Base-by-base conservation (phyloP, 2,888 invertebrate genomes). In the Scrobipalpa atriplicella region DNA sequence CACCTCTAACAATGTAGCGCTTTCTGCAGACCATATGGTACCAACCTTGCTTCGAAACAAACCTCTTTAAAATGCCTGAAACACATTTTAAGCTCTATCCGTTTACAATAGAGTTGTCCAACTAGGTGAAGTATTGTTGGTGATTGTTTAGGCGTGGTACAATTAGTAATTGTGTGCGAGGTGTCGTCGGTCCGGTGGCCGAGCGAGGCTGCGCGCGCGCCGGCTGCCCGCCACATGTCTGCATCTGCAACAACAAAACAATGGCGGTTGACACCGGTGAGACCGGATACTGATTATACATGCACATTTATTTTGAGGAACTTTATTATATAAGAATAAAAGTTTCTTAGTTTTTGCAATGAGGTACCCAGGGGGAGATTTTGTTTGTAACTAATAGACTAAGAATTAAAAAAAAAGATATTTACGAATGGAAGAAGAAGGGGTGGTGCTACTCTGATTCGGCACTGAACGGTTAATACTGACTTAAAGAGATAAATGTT, bases 1-100 rank as follows among this genome's bases (percentile, higher is more conserved):
- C 83, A 83, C 82, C 81, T 82, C 73, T 73, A 77, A 80, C 78
- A 77, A 78, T 79, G 3, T 21, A 81, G 77, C 74, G 73, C 82
- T 75, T 81, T 80, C 81, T 81, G 81, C 78, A 79, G 79, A 84
- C 83, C 85, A 85, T 83, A 82, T 84, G 84, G 84, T 80, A 75
- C 75, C 75, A 70, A 76, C 77, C 69, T 72, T 56, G n/a, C 47
- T 56, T 21, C 54, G 21, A 6, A 13, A 70, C 65, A 65, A 13
- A 56, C 65, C 64, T 62, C 21, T 38, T 64, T 52, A 67, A 68
- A 38, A 0, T 64, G 56, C 16, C 18, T 16, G 29, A 21, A 64
- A 8, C 65, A 29, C 29, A 72, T 66, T 75, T 66, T 52, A 5
- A 66, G 70, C 74, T 70, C 68, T 78, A 75, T 47, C 13, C 5